Percentiles rank a stretch among this genome's conserved stretches.
Evolutionary conservation across 2,888 invertebrate genomes (phyloP).

Genomic region (Nipponacmea schrenckii): DNA sequence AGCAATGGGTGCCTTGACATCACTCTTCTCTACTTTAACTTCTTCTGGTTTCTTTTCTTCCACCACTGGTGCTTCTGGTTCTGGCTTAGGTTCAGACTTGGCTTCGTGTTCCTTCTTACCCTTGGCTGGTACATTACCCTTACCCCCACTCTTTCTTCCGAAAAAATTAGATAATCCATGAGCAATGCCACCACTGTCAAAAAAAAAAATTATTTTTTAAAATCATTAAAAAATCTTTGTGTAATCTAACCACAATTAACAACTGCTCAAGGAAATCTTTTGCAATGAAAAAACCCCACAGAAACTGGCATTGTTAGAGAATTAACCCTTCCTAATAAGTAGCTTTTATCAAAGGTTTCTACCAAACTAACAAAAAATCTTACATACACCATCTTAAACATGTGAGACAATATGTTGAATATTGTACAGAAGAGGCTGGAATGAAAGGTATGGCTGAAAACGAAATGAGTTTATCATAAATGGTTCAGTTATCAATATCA

Average conservation of each 20-base stretch:
- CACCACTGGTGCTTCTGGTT: slow-evolving; percentile 9
- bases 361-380: no score
- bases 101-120: not conserved
- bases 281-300: no score
- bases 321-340: no score
- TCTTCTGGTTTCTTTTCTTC: slow-evolving; percentile 10
- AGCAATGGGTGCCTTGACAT: not conserved
- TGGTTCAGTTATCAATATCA: no score
- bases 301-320: no score
- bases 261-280: no score
- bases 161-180: slow-evolving; percentile 16
- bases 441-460: no score
- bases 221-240: not conserved
- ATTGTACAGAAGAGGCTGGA: no score
- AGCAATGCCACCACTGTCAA: not conserved
- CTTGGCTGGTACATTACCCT: slow-evolving; percentile 13
- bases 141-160: slow-evolving; percentile 16
- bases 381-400: no score
- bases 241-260: not conserved
- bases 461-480: no score
- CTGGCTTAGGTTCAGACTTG: slow-evolving; percentile 3
- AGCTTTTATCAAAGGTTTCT: no score
- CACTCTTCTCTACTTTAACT: slow-evolving; percentile 18
- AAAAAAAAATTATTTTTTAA: not conserved
- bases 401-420: no score